These are phyloP conservation scores for Xanthostigma xanthostigma DNA, from an alignment of 2,888 invertebrate genomes.

Conservation along the genomic window DNA sequence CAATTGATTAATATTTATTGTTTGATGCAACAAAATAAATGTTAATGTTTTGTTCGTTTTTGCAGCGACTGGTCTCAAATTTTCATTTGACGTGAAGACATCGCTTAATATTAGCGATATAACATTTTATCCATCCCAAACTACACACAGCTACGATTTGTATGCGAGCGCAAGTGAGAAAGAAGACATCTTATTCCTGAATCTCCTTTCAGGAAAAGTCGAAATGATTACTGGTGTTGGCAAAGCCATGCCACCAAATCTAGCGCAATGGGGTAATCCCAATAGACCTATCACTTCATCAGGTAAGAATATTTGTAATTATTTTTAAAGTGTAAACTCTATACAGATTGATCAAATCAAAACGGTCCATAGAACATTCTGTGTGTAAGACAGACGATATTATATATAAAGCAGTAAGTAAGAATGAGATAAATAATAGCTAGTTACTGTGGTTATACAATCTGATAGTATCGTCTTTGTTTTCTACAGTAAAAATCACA, in stretches of 20 bases:
- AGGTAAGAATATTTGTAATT: conserved; percentile 18
- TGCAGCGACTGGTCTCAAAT: conserved; percentile 45
- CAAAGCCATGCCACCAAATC: conserved; percentile 36
- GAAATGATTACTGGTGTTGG: conserved; percentile 62
- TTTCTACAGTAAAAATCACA: too few relatives aligned
- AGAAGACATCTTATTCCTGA: conserved; percentile 54
- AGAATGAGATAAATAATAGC: too few relatives aligned
- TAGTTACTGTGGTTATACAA: too few relatives aligned
- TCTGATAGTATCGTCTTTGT: too few relatives aligned
- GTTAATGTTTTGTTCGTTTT: conserved; percentile 11
- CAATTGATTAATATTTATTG: neutral
- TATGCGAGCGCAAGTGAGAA: conserved; percentile 57
- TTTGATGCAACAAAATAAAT: neutral
- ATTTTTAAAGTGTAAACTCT: neutral
- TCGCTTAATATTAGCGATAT: conserved; percentile 56
- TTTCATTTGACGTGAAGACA: conserved; percentile 59
- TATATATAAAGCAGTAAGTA: too few relatives aligned
- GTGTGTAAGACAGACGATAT: too few relatives aligned
- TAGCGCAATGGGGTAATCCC: conserved; percentile 47
- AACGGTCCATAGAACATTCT: too few relatives aligned
- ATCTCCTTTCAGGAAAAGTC: conserved; percentile 57
- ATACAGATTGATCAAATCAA: too few relatives aligned
- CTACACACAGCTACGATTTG: conserved; percentile 56
- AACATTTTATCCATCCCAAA: conserved; percentile 55
- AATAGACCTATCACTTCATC: conserved; percentile 51